Evolutionary conservation across 2,797 vertebrate genomes (phyloP).

Genomic region (Dicrostonyx torquatus): DNA sequence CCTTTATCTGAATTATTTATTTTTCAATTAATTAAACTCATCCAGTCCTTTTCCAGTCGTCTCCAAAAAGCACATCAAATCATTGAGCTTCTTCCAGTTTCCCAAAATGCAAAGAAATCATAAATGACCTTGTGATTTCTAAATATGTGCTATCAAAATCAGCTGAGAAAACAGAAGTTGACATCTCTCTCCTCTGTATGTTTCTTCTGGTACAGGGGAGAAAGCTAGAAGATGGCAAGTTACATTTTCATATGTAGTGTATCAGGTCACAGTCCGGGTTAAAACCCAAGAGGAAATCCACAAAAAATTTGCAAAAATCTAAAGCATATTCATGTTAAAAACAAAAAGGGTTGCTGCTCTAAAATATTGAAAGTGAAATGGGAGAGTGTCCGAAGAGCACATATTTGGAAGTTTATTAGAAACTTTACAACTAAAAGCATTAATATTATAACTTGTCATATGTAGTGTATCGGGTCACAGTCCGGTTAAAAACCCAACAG

Average conservation of each 20-base stretch:
- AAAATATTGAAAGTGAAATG: conserved; percentile 48
- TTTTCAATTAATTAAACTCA: conserved; percentile 36
- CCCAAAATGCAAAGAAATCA: conserved; percentile 8
- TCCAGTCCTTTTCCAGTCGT: not conserved
- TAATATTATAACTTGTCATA: conserved; percentile 2
- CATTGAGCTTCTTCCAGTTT: not conserved
- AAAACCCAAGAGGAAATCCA: conserved; percentile 41
- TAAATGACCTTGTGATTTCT: conserved; percentile 36
- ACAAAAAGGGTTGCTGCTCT: not conserved
- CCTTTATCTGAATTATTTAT: not conserved
- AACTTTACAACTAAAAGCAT: not conserved
- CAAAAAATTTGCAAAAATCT: conserved; percentile 18
- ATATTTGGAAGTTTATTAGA: conserved; percentile 7
- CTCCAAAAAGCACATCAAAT: not conserved
- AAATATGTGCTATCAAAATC: not conserved
- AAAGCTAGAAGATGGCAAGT: not conserved
- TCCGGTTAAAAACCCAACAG: conserved; percentile 34
- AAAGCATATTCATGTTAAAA: conserved; percentile 46
- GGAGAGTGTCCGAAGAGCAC: not conserved
- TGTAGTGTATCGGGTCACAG: not conserved
- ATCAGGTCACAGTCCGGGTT: not conserved
- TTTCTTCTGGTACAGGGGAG: not conserved
- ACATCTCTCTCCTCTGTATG: not conserved
- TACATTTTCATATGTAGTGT: not conserved
- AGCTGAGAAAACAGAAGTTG: not conserved